Conservation (phyloP, 2,888 invertebrate species). For the Pandemis cinnamomeana region DNA sequence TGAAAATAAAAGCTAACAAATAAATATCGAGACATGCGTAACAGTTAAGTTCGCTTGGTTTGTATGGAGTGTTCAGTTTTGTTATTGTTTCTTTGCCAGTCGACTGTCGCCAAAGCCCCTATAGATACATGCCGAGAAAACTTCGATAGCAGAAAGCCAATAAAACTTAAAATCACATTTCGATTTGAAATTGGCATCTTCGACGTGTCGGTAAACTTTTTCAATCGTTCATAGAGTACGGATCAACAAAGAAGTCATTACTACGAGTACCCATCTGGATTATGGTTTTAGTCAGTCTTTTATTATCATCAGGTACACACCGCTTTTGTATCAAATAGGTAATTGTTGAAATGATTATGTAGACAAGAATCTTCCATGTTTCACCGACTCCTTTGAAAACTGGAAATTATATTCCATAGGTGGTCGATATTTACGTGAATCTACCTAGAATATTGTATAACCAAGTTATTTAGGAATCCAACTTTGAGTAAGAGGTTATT, state of each 20-base stretch:
- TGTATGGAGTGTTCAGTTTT: slow-evolving; percentile 6
- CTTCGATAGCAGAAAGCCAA: slow-evolving; percentile 71
- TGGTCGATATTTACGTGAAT: too few relatives aligned
- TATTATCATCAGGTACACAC: too few relatives aligned
- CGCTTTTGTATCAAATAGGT: too few relatives aligned
- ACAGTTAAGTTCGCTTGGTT: slow-evolving; percentile 1
- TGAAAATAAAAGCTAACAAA: not conserved
- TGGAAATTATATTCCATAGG: too few relatives aligned
- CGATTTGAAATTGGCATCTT: slow-evolving; percentile 63
- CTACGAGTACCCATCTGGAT: not conserved
- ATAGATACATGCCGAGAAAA: slow-evolving; percentile 66
- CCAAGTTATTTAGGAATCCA: too few relatives aligned
- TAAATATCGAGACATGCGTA: not conserved
- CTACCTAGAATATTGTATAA: too few relatives aligned
- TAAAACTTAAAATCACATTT: slow-evolving; percentile 71
- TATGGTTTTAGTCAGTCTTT: not conserved
- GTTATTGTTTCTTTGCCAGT: slow-evolving; percentile 23
- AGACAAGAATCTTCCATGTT: too few relatives aligned
- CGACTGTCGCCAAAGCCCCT: slow-evolving; percentile 59
- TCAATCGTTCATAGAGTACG: not conserved
- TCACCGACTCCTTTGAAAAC: too few relatives aligned
- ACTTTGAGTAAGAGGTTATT: too few relatives aligned
- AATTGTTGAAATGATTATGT: too few relatives aligned
- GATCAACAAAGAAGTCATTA: not conserved
- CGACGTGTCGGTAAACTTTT: slow-evolving; percentile 42